Base-by-base conservation (phyloP, 2,888 invertebrate species). In the Patella caerulea region DNA sequence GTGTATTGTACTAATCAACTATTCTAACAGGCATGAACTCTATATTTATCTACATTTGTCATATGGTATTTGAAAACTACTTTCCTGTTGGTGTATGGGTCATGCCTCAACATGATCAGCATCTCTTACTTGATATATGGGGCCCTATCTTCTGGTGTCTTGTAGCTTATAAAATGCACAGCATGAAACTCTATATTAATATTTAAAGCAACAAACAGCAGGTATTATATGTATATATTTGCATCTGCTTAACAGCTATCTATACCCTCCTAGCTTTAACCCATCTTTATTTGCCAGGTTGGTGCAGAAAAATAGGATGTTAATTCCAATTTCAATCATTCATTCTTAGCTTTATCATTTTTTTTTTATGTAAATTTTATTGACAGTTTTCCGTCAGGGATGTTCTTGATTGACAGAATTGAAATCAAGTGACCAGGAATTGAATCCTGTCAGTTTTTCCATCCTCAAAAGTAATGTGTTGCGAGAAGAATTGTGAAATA, bases 41-140 rank as follows among this genome's bases (percentile, higher is more conserved):
- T 52, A 95, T 97, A 78, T 93, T 96, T 3, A 93, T 98, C 87
- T 98, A 98, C 91, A 93, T 96, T 14, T 97, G 97, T 0, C 97
- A 98, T 90, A 94, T 94, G 12, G 90, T 97, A 2, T 94, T 95
- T 83, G 94, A 94, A 79, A 93, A 93, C 76, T 93, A 95, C 89
- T 95, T 98, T 89, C 98, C 98, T 0, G 92, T 92, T 2, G 29
- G 24, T 19, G 34, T 73, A 34, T 19, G 52, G 5, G 55, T 76
- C 70, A 55, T 52, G 9, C 70, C 56, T 55, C 29, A 24, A 15
- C 96, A 96, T 90, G 92, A 93, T 2, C 93, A 94, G 72, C 92
- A 93, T 34, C 92, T 96, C 73, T 93, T 94, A 71, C 94, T 95
- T 91, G 94, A 96, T 92, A 92, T 95, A 1, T 95, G 94, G 93